Conservation (phyloP, 2,888 invertebrate genomes). For the Odontothrips loti region DNA sequence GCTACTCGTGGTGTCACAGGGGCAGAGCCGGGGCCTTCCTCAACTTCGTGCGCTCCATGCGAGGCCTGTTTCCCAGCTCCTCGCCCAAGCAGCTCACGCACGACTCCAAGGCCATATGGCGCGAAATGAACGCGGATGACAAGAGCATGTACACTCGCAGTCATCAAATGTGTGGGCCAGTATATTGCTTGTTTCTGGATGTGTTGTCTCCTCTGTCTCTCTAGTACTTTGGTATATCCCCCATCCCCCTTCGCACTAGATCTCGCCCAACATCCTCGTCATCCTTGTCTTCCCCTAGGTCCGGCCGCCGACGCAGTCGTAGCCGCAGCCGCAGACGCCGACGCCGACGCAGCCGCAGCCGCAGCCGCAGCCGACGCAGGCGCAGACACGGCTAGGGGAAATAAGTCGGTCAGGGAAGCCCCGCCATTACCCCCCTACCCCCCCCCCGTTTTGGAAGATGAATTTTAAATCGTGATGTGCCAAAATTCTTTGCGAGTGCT, state of each 20-base stretch:
- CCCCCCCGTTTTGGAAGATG: no score
- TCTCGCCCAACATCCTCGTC: background rate
- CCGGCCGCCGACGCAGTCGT: background rate
- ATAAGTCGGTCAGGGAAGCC: no score
- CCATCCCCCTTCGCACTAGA: background rate
- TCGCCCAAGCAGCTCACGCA: background rate
- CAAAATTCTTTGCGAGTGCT: no score
- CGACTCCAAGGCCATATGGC: constrained; percentile 11
- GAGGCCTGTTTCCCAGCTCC: background rate
- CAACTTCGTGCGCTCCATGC: constrained; percentile 25
- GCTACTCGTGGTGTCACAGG: background rate
- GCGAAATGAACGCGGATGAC: background rate
- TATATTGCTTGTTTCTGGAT: background rate
- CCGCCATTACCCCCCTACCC: no score
- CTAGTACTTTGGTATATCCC: background rate
- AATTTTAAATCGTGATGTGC: no score
- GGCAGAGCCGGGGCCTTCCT: background rate
- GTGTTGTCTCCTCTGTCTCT: background rate
- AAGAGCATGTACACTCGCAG: background rate
- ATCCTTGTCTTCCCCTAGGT: background rate
- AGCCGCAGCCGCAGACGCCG: background rate
- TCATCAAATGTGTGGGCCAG: background rate
- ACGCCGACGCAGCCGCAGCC: background rate
- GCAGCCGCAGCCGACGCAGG: background rate
- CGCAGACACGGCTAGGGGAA: background rate